Percentiles rank a stretch among this genome's conserved stretches.
These are phyloP conservation scores for Mormyrops boulengeri DNA, from an alignment of 2,797 vertebrate species.

Conservation along the genomic window DNA sequence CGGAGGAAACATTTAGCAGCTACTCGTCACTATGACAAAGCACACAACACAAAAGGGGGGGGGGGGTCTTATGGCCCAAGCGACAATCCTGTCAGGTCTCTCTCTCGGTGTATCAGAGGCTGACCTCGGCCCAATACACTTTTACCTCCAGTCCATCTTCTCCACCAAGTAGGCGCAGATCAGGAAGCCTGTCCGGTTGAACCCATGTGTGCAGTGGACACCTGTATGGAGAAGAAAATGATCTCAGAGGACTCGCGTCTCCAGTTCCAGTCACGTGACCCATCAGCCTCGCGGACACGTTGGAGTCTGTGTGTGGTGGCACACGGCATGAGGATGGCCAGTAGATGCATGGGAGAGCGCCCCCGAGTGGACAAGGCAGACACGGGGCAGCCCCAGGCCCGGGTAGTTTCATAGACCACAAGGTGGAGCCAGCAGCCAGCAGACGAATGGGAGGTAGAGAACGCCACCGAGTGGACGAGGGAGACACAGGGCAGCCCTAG, in stretches of 20 bases:
- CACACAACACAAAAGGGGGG: background rate
- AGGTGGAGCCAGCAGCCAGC: too few species aligned
- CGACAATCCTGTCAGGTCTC: background rate
- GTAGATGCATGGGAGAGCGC: background rate
- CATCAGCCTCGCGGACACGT: background rate
- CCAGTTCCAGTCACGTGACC: background rate
- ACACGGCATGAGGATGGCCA: background rate
- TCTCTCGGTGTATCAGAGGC: background rate
- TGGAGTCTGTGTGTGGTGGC: background rate
- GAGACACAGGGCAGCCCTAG: too few species aligned
- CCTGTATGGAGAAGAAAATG: conserved; percentile 56
- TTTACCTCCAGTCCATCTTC: conserved; percentile 99
- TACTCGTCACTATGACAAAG: background rate
- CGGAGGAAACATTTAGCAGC: background rate
- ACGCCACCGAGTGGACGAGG: too few species aligned
- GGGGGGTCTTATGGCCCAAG: background rate
- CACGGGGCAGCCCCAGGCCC: background rate
- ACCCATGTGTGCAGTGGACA: conserved; percentile 97
- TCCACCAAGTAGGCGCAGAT: conserved; percentile 96
- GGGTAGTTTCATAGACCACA: too few species aligned
- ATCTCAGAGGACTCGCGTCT: background rate
- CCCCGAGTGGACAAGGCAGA: background rate
- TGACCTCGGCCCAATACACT: background rate
- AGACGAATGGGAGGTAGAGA: too few species aligned
- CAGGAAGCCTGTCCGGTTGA: conserved; percentile 95